Conservation (phyloP, 2,797 vertebrate genomes). For the Peromyscus attwateri region DNA sequence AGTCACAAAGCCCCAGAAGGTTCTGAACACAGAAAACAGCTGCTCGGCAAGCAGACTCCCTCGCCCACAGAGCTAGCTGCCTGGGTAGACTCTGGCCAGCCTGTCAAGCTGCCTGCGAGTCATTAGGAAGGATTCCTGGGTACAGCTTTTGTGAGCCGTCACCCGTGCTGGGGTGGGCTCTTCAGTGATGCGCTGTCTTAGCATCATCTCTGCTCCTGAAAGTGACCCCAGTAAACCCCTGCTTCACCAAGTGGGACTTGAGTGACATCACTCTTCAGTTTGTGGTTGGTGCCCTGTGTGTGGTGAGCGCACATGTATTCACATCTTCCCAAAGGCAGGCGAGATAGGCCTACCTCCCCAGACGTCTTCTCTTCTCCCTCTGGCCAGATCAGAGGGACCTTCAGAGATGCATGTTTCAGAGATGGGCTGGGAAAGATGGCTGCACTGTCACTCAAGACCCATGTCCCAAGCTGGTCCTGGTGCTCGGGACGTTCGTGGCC, state of each 20-base stretch:
- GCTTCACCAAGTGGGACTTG: background rate
- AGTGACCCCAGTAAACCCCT: background rate
- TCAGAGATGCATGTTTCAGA: background rate
- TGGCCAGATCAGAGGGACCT: background rate
- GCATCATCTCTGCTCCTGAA: background rate
- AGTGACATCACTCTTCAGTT: background rate
- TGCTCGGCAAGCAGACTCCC: background rate
- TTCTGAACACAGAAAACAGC: background rate
- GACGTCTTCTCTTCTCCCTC: background rate
- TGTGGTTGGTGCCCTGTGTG: too few relatives aligned
- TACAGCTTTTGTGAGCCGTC: background rate
- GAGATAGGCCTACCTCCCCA: background rate
- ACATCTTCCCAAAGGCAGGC: too few relatives aligned
- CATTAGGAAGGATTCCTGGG: background rate
- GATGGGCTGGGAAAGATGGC: background rate
- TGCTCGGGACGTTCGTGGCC: background rate
- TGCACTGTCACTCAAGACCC: background rate
- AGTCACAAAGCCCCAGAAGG: background rate
- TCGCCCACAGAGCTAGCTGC: background rate
- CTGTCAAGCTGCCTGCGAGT: background rate
- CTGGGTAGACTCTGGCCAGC: background rate
- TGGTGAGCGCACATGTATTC: too few relatives aligned
- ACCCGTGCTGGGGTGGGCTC: background rate
- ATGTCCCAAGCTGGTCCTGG: accelerated
- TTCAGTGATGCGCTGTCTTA: background rate